Base-by-base conservation (phyloP, 2,797 vertebrate species). In the Thunnus albacares region DNA sequence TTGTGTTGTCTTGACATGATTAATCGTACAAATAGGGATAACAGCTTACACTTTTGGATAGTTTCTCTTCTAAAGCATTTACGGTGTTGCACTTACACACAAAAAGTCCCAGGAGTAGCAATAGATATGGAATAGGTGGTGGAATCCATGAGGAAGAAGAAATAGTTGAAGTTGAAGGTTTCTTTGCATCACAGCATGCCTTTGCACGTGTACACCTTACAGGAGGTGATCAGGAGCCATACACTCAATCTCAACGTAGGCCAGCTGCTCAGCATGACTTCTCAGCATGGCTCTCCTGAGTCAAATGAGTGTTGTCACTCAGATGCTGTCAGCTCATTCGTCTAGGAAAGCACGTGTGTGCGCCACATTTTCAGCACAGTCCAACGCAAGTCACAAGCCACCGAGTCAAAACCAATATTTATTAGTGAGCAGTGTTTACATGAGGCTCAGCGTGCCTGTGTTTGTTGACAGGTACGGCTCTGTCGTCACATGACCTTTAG, bases 401-500 rank as follows among this genome's bases (percentile, higher is more conserved):
- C 58, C 3, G 18, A 75, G 70, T 28, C 57, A 72, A 83, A 78
- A 30, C 17, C 30, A 61, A 57, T 72, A 78, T 79, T 68, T 59
- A 52, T 65, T 26, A 51, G 57, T 71, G 53, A 77, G 70, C 26
- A 6, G 22, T 17, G 45, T 75, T 68, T 47, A 55, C 67, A 45
- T 14, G 15, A 9, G 35, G 35, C 13, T 43, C 22, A 26, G 53
- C 1, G 22, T 24, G 49, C 59, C 73, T 71, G 56, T 71, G 61
- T 79, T 75, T 81, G 81, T 63, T 62, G 63, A 78, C 70, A 82
- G 75, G 85, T 81, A 76, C 61, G 64, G 74, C 79, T 69, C 76
- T 47, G 59, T 85, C 49, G 4, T 83, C 74, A 77, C 61, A 24
- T 78, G 81, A 90, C 91, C 86, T 89, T 89, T 86, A 87, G 76